Percentiles rank a stretch among this genome's conserved stretches.
phyloP scores from a whole-genome alignment of 1,140 invertebrate genomes.

The Drosophila ironensis region DNA sequence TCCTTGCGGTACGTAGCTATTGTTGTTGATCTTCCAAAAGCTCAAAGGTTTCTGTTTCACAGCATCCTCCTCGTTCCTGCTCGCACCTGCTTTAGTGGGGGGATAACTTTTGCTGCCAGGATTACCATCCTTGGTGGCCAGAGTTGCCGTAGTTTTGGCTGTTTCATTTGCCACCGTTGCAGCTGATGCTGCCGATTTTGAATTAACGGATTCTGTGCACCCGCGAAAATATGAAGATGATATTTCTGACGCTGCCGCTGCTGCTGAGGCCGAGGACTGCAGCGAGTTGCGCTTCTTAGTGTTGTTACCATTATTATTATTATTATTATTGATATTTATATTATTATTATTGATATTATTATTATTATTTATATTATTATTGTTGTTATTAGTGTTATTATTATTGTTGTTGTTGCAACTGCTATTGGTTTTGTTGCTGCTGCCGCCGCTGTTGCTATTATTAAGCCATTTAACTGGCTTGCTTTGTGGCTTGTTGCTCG shows the following conservation, averaged over 20 bases:
- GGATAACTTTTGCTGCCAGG: neutral
- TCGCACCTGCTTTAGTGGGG: neutral
- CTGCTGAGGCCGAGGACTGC: constrained; percentile 33
- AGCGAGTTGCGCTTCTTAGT: constrained; percentile 45
- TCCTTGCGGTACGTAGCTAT: constrained; percentile 36
- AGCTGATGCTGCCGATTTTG: neutral
- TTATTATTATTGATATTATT: too few relatives aligned
- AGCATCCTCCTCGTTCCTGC: constrained; percentile 6
- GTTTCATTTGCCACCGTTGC: too few relatives aligned
- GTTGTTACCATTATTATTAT: neutral
- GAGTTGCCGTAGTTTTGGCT: too few relatives aligned
- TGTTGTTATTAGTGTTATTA: constrained; percentile 11
- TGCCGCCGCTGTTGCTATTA: constrained; percentile 15
- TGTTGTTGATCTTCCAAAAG: constrained; percentile 64
- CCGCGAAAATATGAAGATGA: constrained; percentile 39
- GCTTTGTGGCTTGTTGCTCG: constrained; percentile 27
- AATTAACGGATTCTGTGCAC: constrained; percentile 25
- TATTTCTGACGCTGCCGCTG: too few relatives aligned
- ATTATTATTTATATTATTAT: constrained; percentile 1
- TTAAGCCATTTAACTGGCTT: neutral
- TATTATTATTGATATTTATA: too few relatives aligned
- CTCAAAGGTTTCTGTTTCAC: constrained; percentile 49
- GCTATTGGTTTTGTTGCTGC: neutral
- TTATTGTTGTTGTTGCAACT: constrained; percentile 15
- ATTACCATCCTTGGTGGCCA: neutral